Conservation (phyloP, 2,113 vertebrate genomes). For the Python bivittatus region DNA sequence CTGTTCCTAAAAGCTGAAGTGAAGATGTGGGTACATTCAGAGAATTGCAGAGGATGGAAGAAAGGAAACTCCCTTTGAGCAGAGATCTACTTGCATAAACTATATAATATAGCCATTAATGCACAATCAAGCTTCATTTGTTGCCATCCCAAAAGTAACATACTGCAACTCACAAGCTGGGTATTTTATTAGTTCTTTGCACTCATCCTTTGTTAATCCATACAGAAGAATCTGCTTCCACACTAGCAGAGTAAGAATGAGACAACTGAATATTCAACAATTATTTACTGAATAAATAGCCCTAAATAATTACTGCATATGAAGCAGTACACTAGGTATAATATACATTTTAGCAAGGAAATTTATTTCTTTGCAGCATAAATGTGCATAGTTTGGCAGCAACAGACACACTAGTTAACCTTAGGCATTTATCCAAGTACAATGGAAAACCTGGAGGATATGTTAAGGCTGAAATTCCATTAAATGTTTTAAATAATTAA, state of each 20-base stretch:
- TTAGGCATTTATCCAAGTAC: conserved; percentile 65
- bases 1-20: not conserved
- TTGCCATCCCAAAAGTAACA: not conserved
- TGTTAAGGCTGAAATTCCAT: conserved; percentile 74
- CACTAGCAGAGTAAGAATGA: not conserved
- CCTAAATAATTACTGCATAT: not conserved
- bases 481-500: conserved; percentile 81
- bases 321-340: conserved; percentile 24
- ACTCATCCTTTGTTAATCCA: not conserved
- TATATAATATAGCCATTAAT: not conserved
- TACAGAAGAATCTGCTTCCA: not conserved
- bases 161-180: not conserved
- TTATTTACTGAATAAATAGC: not conserved
- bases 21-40: not conserved
- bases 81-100: not conserved
- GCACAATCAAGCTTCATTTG: not conserved
- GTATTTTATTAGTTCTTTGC: not conserved
- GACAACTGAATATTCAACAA: not conserved
- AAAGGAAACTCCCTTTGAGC: not conserved
- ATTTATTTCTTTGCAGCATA: conserved; percentile 25
- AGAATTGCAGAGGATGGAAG: not conserved
- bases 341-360: conserved; percentile 34
- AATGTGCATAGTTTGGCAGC: conserved; percentile 29
- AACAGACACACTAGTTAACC: conserved; percentile 59
- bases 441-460: conserved; percentile 57